These are phyloP conservation scores for Tenebrio molitor DNA, from an alignment of 1,140 invertebrate species.

Conservation along the genomic window DNA sequence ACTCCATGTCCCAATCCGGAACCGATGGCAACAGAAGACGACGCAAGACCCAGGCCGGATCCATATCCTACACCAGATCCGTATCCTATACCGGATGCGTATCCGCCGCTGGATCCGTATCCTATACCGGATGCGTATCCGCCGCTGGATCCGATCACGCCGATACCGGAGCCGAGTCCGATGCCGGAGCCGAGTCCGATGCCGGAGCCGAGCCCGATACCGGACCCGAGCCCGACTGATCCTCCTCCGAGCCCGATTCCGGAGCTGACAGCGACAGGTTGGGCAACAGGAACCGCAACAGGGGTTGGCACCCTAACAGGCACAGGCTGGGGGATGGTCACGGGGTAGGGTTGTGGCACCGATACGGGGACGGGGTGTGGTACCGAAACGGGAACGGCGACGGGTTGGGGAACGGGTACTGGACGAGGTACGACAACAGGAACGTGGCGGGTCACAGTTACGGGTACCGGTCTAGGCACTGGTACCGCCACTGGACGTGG, in stretches of 20 bases:
- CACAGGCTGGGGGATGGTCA: conserved; percentile 52
- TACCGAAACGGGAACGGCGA: conserved; percentile 52
- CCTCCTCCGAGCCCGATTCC: conserved; percentile 10
- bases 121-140: conserved; percentile 17
- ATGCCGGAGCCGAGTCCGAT: conserved; percentile 27
- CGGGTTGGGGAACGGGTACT: conserved; percentile 46
- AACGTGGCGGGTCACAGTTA: conserved; percentile 49
- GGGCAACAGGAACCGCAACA: conserved; percentile 48
- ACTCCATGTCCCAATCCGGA: conserved; percentile 41
- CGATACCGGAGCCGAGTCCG: conserved; percentile 38
- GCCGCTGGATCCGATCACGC: conserved; percentile 16
- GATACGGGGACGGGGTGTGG: conserved; percentile 58
- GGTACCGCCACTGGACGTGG: conserved; percentile 60
- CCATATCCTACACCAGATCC: conserved; percentile 33
- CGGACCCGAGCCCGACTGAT: background rate
- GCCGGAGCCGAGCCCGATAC: conserved; percentile 15
- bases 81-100: conserved; percentile 12
- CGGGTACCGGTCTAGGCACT: conserved; percentile 19
- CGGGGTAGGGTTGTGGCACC: conserved; percentile 58
- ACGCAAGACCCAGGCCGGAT: background rate
- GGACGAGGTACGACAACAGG: conserved; percentile 54
- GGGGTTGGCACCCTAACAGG: conserved; percentile 50
- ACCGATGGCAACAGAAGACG: background rate
- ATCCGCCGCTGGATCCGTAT: conserved; percentile 14
- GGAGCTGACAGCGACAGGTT: conserved; percentile 26